Base-by-base conservation (phyloP, 2,113 vertebrate genomes). In the Limanda limanda region DNA sequence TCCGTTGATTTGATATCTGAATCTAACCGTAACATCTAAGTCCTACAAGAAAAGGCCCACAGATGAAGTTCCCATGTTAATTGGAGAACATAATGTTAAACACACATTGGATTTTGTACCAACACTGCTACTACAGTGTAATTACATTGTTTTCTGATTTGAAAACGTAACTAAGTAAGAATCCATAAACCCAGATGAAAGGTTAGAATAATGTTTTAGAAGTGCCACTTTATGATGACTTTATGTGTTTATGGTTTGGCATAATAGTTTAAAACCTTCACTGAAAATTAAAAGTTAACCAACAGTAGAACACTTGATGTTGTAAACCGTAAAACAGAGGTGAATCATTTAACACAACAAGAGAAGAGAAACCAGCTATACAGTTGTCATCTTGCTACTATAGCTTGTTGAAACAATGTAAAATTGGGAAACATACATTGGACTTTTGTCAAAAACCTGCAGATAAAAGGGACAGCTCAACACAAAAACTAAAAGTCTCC, bases 221-320 rank as follows among this genome's bases (percentile, higher is more conserved):
- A 48, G 31, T 65, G 63, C 27, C 79, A 17, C 58, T 59, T 73
- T n/a, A 76, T 42, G 40, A 42, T 42, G 11, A 0, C 11, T 42
- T 42, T 47, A 48, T 48, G 11, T 2, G 40, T 42, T 42, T 54
- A 48, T 48, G 45, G 45, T 48, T 17, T 48, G 3, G 4, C 17
- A 48, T 6, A 18, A 48, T 48, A 47, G 13, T 48, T 37, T 37
- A 37, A 37, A 10, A 37, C 35, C 35, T 9, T 37, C 35, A 37
- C 13, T 48, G 14, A 27, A 64, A 60, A 60, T 23, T 17, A 47
- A 80, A 81, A 57, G 55, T 52, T 73, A 82, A 67, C 65, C 55
- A 62, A 63, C 27, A 69, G 56, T 1, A 62, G 58, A 59, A 67
- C 66, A 54, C 14, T 15, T 48, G 45, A 11, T 13, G 40, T 11